Conservation (phyloP, 2,113 vertebrate genomes). For the cattle (Bos taurus) region ARS-UCD2.0 NC_037345.1:57147501-57148000, state of each 20-base stretch:
- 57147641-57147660: neutral
- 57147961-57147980: neutral
- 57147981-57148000: neutral
- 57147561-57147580: neutral
- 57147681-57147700: neutral
- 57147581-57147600: neutral
- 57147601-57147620: neutral
- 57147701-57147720: neutral
- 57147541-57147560: neutral
- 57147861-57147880: neutral
- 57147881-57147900: neutral
- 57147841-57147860: neutral
- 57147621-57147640: neutral
- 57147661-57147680: neutral
- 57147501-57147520: neutral
- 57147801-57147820: neutral
- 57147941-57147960: neutral
- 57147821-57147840: neutral
- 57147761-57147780: neutral
- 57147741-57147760: neutral
- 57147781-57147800: neutral
- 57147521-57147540: neutral
- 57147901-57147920: neutral
- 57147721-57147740: neutral
- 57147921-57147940: neutral